Conservation (phyloP, 2,888 invertebrate genomes). For the Nesidiocoris tenuis region DNA sequence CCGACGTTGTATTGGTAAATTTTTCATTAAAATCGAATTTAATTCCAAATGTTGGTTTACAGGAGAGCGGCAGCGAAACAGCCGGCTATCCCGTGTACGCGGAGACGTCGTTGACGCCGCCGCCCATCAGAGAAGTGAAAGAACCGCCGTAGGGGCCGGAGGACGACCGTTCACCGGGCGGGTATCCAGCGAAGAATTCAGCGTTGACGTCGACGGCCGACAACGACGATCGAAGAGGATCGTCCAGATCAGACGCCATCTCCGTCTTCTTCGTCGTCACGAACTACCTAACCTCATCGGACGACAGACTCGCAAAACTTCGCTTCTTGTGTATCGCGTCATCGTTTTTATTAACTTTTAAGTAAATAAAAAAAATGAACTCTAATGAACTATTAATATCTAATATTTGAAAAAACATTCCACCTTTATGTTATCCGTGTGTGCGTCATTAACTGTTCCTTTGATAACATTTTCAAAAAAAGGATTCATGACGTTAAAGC, state of each 20-base stretch:
- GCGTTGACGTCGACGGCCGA: background rate
- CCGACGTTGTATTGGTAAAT: no score
- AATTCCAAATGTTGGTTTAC: no score
- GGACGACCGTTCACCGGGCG: background rate
- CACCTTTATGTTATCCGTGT: constrained; percentile 14
- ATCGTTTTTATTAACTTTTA: background rate
- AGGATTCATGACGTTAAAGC: constrained; percentile 5
- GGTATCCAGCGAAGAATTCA: background rate
- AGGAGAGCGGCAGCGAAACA: constrained; percentile 32
- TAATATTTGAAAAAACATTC: constrained; percentile 28
- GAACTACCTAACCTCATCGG: background rate
- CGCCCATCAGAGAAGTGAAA: constrained; percentile 21
- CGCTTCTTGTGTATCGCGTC: background rate
- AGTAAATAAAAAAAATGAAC: constrained; percentile 15
- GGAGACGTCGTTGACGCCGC: constrained; percentile 28
- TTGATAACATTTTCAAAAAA: constrained; percentile 1
- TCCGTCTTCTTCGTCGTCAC: background rate
- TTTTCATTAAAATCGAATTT: no score
- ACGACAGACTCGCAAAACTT: background rate
- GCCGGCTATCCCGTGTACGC: constrained; percentile 35
- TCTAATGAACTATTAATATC: constrained; percentile 7
- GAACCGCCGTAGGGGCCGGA: constrained; percentile 24
- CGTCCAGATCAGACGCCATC: background rate
- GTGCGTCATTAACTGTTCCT: constrained; percentile 3
- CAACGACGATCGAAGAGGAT: background rate